Conservation (phyloP, 2,888 invertebrate genomes). For the Athrips mouffetella region DNA sequence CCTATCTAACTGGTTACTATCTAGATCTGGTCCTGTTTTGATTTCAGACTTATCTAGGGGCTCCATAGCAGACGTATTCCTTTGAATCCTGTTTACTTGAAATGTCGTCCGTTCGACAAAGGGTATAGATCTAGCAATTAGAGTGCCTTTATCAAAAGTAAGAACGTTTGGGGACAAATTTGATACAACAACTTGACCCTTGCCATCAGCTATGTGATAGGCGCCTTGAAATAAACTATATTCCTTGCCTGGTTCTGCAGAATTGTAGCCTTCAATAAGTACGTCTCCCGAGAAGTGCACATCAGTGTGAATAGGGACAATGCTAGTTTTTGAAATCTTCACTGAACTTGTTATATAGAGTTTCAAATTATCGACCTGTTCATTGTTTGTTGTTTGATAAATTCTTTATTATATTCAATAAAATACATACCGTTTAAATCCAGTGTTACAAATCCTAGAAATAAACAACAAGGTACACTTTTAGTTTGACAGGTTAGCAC, state of each 20-base stretch:
- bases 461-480: no score
- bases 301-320: neutral
- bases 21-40: conserved; percentile 12
- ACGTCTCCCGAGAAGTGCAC: conserved; percentile 19
- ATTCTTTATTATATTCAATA: no score
- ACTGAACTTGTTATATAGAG: neutral
- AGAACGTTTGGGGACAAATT: neutral
- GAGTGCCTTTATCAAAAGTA: conserved; percentile 11
- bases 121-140: conserved; percentile 15
- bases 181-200: conserved; percentile 15
- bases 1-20: neutral
- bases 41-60: conserved; percentile 15
- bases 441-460: no score
- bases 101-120: conserved; percentile 8
- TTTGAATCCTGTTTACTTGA: conserved; percentile 15
- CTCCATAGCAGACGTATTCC: conserved; percentile 7
- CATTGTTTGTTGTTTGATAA: no score
- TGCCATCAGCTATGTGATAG: conserved; percentile 14
- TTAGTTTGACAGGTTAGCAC: no score
- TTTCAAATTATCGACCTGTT: neutral
- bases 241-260: conserved; percentile 17
- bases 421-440: no score
- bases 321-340: neutral
- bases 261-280: conserved; percentile 19
- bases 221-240: conserved; percentile 18